Conservation (phyloP, 2,888 invertebrate genomes). For the Tiliacea aurago region DNA sequence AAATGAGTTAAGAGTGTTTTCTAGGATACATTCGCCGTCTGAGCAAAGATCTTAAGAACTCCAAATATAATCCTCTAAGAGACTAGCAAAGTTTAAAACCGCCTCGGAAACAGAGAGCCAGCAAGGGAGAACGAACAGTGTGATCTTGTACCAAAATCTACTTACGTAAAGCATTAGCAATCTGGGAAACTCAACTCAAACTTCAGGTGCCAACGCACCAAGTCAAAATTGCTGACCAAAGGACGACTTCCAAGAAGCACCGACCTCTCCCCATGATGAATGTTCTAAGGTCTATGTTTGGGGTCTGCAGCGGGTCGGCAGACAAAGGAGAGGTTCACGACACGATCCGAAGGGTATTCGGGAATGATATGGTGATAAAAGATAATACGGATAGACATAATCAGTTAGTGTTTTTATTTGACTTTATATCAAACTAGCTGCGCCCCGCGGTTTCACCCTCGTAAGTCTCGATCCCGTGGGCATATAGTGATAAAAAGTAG, state of each 20-base stretch:
- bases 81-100: not conserved
- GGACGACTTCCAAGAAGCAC: conserved; percentile 13
- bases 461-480: too few species aligned
- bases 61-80: not conserved
- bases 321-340: conserved; percentile 87
- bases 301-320: conserved; percentile 84
- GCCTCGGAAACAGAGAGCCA: not conserved
- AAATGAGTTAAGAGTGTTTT: not conserved
- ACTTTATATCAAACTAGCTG: too few species aligned
- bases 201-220: conserved; percentile 3
- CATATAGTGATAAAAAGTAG: too few species aligned
- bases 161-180: not conserved
- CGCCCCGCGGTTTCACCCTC: too few species aligned
- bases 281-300: conserved; percentile 86
- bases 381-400: conserved; percentile 82
- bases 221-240: conserved; percentile 38
- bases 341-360: conserved; percentile 81
- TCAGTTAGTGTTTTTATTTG: conserved; percentile 73
- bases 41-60: not conserved
- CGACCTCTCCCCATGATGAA: conserved; percentile 80
- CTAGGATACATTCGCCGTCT: conserved; percentile 8
- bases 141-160: too few species aligned
- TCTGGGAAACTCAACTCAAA: not conserved
- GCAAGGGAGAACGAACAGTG: not conserved
- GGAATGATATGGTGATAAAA: conserved; percentile 85